These are phyloP conservation scores for Congeria kusceri DNA, from an alignment of 2,888 invertebrate species.

Conservation along the genomic window DNA sequence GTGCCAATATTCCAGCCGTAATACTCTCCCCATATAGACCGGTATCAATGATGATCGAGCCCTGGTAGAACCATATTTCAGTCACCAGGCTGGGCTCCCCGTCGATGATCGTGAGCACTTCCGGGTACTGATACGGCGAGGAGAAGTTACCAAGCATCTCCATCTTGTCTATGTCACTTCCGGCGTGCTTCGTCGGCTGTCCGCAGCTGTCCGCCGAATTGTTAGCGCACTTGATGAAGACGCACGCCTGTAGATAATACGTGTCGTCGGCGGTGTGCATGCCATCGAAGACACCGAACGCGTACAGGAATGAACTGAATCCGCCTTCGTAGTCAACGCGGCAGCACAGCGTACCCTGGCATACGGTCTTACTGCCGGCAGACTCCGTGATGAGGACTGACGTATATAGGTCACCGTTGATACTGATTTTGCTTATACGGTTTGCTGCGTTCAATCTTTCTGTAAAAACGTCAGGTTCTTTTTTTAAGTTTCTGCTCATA, in stretches of 20 bases:
- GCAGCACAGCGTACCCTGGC: slow-evolving; percentile 50
- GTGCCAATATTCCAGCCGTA: slow-evolving; percentile 37
- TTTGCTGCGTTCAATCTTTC: not conserved
- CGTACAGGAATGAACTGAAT: slow-evolving; percentile 24
- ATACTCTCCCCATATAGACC: slow-evolving; percentile 44
- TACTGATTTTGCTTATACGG: slow-evolving; percentile 10
- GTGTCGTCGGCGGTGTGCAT: slow-evolving; percentile 28
- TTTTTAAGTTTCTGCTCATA: too few species aligned
- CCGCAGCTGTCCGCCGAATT: slow-evolving; percentile 42
- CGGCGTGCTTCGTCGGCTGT: slow-evolving; percentile 23
- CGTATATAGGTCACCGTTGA: slow-evolving; percentile 48
- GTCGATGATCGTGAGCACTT: slow-evolving; percentile 40
- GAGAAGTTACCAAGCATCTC: slow-evolving; percentile 52
- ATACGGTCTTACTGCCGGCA: slow-evolving; percentile 19
- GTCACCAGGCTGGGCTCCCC: slow-evolving; percentile 27
- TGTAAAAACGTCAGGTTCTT: not conserved
- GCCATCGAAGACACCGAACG: slow-evolving; percentile 55
- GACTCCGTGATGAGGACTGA: slow-evolving; percentile 5
- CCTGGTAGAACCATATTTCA: slow-evolving; percentile 46
- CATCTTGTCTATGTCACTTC: slow-evolving; percentile 51
- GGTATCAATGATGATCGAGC: slow-evolving; percentile 45
- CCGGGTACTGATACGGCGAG: slow-evolving; percentile 37
- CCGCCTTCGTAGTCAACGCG: slow-evolving; percentile 32
- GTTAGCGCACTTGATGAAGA: slow-evolving; percentile 49
- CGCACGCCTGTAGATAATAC: slow-evolving; percentile 49